These are phyloP conservation scores for Orthonychiurus folsomi DNA, from an alignment of 2,888 invertebrate genomes.

Conservation along the genomic window DNA sequence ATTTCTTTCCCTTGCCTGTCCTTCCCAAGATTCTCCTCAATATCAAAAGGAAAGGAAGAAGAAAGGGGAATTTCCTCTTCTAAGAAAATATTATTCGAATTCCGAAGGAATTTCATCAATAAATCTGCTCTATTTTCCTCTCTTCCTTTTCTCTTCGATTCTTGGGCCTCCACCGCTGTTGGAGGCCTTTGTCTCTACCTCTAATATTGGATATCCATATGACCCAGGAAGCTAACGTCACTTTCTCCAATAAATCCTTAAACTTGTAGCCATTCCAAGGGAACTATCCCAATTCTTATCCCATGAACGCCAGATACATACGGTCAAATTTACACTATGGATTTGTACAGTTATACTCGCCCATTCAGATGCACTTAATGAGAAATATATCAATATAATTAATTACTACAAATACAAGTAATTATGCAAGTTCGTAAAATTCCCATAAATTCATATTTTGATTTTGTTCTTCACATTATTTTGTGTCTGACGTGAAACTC, in stretches of 20 bases:
- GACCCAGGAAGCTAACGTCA: background rate
- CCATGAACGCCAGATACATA: no score
- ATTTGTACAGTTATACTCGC: no score
- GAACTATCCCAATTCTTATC: no score
- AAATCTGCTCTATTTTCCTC: conserved; percentile 40
- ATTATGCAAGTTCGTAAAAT: no score
- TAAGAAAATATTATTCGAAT: conserved; percentile 40
- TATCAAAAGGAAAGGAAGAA: conserved; percentile 12
- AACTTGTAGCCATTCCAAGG: no score
- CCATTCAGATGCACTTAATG: no score
- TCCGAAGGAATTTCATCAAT: conserved; percentile 41
- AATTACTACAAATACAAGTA: no score
- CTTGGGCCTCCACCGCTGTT: conserved; percentile 10
- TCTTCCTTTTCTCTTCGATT: conserved; percentile 17
- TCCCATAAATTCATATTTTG: background rate
- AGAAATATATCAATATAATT: no score
- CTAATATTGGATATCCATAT: background rate
- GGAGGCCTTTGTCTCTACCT: background rate
- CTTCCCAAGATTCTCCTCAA: background rate
- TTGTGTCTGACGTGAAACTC: no score
- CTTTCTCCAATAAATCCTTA: background rate
- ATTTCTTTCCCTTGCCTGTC: background rate
- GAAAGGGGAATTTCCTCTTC: conserved; percentile 25
- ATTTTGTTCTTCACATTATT: background rate
- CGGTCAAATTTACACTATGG: no score